Evolutionary conservation across 1,140 invertebrate species (phyloP).

Genomic region (Caenorhabditis elegans): WBcel235 BX284605.5:11365501-11366000

Average conservation of each 20-base stretch:
- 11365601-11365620: constrained; percentile 52
- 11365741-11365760: constrained; percentile 70
- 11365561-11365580: constrained; percentile 45
- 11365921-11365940: background rate
- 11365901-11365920: constrained; percentile 34
- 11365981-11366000: no score
- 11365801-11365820: constrained; percentile 69
- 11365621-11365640: constrained; percentile 49
- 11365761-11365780: constrained; percentile 69
- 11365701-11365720: constrained; percentile 59
- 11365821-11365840: constrained; percentile 66
- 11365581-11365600: constrained; percentile 51
- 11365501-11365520: constrained; percentile 45
- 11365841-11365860: constrained; percentile 70
- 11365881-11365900: constrained; percentile 57
- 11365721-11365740: constrained; percentile 52
- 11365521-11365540: constrained; percentile 48
- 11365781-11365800: constrained; percentile 70
- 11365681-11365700: constrained; percentile 68
- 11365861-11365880: constrained; percentile 67
- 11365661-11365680: constrained; percentile 66
- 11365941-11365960: background rate
- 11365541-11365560: constrained; percentile 47
- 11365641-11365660: constrained; percentile 48
- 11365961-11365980: no score